Conservation (phyloP, 2,888 invertebrate genomes). For the Acleris laterana region DNA sequence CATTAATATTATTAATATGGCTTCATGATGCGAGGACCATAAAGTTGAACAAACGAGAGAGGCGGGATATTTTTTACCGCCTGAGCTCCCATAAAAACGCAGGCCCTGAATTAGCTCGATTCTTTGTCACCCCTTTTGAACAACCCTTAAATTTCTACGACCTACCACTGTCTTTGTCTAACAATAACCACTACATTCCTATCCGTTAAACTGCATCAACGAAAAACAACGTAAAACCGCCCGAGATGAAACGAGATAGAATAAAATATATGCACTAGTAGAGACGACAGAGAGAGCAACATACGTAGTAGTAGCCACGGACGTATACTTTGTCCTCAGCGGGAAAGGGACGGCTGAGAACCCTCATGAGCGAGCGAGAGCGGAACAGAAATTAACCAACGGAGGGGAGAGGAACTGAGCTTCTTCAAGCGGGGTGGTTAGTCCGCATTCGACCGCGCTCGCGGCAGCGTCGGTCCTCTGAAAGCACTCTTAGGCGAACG, state of each 20-base stretch:
- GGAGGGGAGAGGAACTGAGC: constrained; percentile 81
- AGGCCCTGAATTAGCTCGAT: constrained; percentile 84
- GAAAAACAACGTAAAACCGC: constrained; percentile 83
- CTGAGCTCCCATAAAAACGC: constrained; percentile 80
- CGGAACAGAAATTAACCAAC: constrained; percentile 77
- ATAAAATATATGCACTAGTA: constrained; percentile 83
- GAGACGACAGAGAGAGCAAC: constrained; percentile 77
- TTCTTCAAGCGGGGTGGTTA: constrained; percentile 84
- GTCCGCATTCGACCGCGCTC: constrained; percentile 80
- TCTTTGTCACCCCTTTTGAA: constrained; percentile 83
- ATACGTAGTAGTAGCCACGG: constrained; percentile 80
- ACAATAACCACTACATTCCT: constrained; percentile 84
- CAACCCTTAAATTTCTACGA: constrained; percentile 82
- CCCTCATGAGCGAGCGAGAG: constrained; percentile 72
- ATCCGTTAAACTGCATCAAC: constrained; percentile 84
- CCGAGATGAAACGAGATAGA: constrained; percentile 84
- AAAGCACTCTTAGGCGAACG: constrained; percentile 57
- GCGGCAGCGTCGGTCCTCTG: constrained; percentile 65
- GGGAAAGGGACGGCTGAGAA: constrained; percentile 71
- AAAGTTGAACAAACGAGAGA: constrained; percentile 83
- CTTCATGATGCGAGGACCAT: constrained; percentile 74
- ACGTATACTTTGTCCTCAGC: constrained; percentile 69
- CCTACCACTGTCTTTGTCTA: constrained; percentile 83
- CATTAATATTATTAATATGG: constrained; percentile 82
- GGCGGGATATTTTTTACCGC: constrained; percentile 84